These are phyloP conservation scores for Bombus cullumanus DNA, from an alignment of 1,140 invertebrate genomes.

Conservation along the genomic window DNA sequence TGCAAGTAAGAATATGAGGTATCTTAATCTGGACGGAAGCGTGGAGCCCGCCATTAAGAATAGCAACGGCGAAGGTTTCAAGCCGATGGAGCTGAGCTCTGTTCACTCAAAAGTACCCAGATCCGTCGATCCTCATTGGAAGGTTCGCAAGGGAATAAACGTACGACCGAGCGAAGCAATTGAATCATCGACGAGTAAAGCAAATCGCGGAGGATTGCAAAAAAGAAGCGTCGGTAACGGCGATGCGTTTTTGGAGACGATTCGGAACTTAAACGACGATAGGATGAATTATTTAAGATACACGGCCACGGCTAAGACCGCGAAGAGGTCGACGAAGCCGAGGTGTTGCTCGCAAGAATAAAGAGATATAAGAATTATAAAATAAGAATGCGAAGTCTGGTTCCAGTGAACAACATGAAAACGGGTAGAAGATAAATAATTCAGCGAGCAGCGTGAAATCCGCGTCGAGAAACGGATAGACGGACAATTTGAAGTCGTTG, in stretches of 20 bases:
- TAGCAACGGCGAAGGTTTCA: background rate
- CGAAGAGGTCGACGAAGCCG: background rate
- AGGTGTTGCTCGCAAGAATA: background rate
- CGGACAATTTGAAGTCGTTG: background rate
- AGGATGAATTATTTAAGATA: background rate
- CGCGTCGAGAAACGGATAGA: background rate
- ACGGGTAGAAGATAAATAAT: constrained; percentile 15
- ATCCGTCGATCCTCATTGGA: background rate
- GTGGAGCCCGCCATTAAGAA: background rate
- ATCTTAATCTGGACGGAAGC: constrained; percentile 30
- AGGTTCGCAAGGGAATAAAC: background rate
- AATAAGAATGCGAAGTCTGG: background rate
- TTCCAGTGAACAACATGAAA: background rate
- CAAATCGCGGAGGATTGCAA: too few relatives aligned
- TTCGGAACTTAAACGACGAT: background rate
- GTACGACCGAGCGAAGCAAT: background rate
- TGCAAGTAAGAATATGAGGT: constrained; percentile 38
- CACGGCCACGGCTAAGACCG: too few relatives aligned
- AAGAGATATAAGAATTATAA: too few relatives aligned
- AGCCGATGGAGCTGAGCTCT: background rate
- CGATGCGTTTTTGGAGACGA: too few relatives aligned
- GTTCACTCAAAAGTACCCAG: background rate
- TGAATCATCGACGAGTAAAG: background rate
- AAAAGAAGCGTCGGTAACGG: background rate
- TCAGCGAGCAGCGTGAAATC: background rate